Base-by-base conservation (phyloP, 2,113 vertebrate genomes). In the Gila orcuttii region DNA sequence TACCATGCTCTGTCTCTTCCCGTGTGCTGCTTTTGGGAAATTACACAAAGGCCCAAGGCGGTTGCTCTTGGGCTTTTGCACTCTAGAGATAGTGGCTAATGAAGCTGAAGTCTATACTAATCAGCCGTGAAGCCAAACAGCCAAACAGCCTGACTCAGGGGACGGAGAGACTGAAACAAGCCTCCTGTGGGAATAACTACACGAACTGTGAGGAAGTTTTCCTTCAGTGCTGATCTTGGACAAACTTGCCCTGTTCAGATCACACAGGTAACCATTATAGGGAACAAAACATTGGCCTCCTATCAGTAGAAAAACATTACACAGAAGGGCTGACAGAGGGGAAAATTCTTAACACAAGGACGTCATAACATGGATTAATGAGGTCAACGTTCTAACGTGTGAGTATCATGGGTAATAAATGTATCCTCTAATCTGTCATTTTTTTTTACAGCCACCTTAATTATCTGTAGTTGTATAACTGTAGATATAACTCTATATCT, bases 101-200 rank as follows among this genome's bases (percentile, higher is more conserved):
- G 88, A 89, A 82, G 82, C 85, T 71, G 75, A 83, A 88, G 85
- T 86, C 85, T 84, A 74, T 42, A 74, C 59, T 89, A 85, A 85
- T 89, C 82, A 52, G 76, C 85, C 60, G 50, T 85, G 85, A 83
- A 52, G 88, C 83, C 75, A 86, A 82, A 86, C 74, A 52, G 88
- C 83, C 75, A 86, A 82, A 86, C 74, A 50, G 66, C 60, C 59
- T 4, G 33, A 55, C 88, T 36, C 82, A 21, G 15, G 82, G 59
- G 52, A 88, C 21, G 6, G 42, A 77, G 64, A 85, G 45, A 82
- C 77, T 68, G 82, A 82, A 86, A 82, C 68, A 77, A 33, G 36
- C 31, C 74, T 45, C 85, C 50, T 13, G 11, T 12, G 82, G 71
- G 81, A 81, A 82, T 19, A 64, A 68, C 79, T 25, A 31, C 79